Percentiles rank a stretch among this genome's conserved stretches.
These are phyloP conservation scores for Plebejus anna DNA, from an alignment of 2,888 invertebrate genomes.

Conservation along the genomic window DNA sequence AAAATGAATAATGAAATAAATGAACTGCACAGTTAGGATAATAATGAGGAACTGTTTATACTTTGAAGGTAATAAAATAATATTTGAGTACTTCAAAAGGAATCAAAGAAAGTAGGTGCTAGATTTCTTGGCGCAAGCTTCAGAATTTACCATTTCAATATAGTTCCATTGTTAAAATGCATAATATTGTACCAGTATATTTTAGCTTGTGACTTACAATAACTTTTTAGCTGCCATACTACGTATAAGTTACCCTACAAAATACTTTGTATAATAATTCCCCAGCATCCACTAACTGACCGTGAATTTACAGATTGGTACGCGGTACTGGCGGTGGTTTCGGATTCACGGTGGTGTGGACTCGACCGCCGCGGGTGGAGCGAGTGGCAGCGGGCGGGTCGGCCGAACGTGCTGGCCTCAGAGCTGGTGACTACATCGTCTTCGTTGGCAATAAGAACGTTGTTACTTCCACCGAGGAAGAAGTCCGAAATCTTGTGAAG, in stretches of 20 bases:
- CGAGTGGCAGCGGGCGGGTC: constrained; percentile 89
- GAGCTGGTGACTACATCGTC: constrained; percentile 92
- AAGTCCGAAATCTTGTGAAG: constrained; percentile 84
- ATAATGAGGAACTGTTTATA: too few relatives aligned
- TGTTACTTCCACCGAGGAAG: constrained; percentile 87
- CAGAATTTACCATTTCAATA: too few relatives aligned
- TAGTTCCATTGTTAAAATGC: too few relatives aligned
- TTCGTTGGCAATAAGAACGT: constrained; percentile 93
- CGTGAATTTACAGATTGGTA: constrained; percentile 49
- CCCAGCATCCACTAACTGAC: background rate
- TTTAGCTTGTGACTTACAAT: too few relatives aligned
- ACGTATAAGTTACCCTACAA: background rate
- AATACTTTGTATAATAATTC: background rate
- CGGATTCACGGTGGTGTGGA: constrained; percentile 94
- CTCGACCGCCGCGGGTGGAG: constrained; percentile 91
- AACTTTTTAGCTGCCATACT: too few relatives aligned
- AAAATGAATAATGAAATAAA: background rate
- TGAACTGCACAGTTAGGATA: too few relatives aligned
- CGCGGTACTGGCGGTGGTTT: constrained; percentile 83
- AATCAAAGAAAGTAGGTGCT: too few relatives aligned
- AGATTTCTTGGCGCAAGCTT: too few relatives aligned
- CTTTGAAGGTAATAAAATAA: too few relatives aligned
- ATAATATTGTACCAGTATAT: too few relatives aligned
- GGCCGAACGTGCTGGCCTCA: constrained; percentile 89
- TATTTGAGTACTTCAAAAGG: too few relatives aligned